A percentile compares a stretch with the other conserved stretches of the same genome.
These are phyloP conservation scores for Macrochelys suwanniensis DNA, from an alignment of 2,797 vertebrate species.

Conservation along the genomic window DNA sequence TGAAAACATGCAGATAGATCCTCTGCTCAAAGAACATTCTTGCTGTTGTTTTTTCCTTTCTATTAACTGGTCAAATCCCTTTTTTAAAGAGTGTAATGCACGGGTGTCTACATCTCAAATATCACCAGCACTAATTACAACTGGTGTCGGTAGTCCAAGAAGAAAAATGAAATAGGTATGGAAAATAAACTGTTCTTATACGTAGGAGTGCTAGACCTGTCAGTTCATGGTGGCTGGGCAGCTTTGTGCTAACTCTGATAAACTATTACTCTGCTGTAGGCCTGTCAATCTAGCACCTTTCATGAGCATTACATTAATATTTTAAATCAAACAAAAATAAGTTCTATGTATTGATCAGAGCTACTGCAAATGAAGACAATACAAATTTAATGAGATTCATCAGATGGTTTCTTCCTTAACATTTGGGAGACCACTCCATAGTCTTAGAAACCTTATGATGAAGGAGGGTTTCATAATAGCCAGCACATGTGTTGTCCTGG, in stretches of 20 bases:
- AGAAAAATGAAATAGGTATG: neutral
- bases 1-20: neutral
- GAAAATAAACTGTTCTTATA: neutral
- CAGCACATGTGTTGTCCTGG: neutral
- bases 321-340: neutral
- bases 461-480: neutral
- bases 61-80: neutral
- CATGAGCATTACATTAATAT: neutral
- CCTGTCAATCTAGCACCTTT: neutral
- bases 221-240: neutral
- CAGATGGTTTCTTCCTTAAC: neutral
- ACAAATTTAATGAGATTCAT: neutral
- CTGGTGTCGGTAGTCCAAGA: neutral
- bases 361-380: neutral
- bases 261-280: neutral
- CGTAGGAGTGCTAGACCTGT: neutral
- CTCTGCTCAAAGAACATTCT: neutral
- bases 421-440: neutral
- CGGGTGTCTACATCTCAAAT: neutral
- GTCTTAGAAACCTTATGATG: neutral
- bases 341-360: neutral
- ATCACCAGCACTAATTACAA: neutral
- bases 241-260: neutral
- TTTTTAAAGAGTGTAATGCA: neutral
- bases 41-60: neutral